Conservation (phyloP, 2,888 invertebrate species). For the Lampropteryx suffumata region DNA sequence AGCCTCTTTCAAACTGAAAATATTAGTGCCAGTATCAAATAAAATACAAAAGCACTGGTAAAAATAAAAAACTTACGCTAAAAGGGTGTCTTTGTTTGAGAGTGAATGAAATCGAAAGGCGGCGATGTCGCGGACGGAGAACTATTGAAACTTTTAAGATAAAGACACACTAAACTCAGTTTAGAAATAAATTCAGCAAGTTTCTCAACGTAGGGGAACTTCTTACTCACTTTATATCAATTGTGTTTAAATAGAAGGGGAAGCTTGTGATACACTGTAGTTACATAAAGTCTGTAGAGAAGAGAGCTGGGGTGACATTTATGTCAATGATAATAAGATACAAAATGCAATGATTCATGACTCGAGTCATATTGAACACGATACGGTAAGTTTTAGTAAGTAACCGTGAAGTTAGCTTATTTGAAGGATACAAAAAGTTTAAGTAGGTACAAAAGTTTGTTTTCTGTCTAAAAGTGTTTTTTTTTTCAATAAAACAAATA, state of each 20-base stretch:
- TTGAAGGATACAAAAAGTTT: no score
- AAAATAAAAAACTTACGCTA: slow-evolving; percentile 7
- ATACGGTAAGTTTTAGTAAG: no score
- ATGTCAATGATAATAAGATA: no score
- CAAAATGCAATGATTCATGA: no score
- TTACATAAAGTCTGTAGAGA: no score
- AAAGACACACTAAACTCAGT: slow-evolving; percentile 37
- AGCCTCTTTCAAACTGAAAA: neutral
- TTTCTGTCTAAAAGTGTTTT: no score
- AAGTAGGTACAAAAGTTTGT: no score
- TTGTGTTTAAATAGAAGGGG: slow-evolving; percentile 28
- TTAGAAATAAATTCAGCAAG: slow-evolving; percentile 36
- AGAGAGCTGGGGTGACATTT: no score
- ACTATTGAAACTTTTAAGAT: slow-evolving; percentile 39
- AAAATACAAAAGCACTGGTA: no score
- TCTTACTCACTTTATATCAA: slow-evolving; percentile 32
- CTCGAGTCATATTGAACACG: no score
- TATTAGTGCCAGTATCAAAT: neutral
- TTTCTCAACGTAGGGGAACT: slow-evolving; percentile 23
- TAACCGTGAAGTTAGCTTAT: no score
- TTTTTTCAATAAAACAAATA: no score
- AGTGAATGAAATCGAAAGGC: slow-evolving; percentile 35
- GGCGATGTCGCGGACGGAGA: slow-evolving; percentile 33
- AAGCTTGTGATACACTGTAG: slow-evolving; percentile 3
- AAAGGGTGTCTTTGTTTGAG: slow-evolving; percentile 25